Conservation (phyloP, 2,888 invertebrate species). For the Anthophora plumipes region DNA sequence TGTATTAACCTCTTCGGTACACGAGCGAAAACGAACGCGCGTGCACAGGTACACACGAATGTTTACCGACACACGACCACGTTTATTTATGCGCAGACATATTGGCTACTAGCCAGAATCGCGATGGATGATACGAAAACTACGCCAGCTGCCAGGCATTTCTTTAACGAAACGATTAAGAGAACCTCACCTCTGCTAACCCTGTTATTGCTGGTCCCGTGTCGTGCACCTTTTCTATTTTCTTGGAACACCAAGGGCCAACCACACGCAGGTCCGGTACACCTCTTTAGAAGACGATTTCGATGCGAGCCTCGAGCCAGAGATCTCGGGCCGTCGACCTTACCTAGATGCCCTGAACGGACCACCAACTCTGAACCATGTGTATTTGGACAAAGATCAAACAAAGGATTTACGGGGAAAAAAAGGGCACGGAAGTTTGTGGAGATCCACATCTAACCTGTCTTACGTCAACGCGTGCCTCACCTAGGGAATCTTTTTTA, state of each 20-base stretch:
- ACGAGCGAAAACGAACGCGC: conserved; percentile 3
- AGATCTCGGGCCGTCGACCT: conserved; percentile 72
- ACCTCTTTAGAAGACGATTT: conserved; percentile 48
- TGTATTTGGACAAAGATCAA: conserved; percentile 13
- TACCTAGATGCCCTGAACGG: conserved; percentile 39
- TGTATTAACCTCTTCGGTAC: background rate
- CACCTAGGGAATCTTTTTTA: background rate
- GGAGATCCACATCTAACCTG: background rate
- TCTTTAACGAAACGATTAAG: conserved; percentile 40
- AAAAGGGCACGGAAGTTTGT: background rate
- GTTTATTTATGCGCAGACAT: conserved; percentile 76
- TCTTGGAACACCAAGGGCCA: conserved; percentile 36
- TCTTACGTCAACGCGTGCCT: background rate
- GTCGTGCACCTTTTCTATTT: conserved; percentile 26
- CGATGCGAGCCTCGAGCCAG: conserved; percentile 32
- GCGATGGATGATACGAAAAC: conserved; percentile 63
- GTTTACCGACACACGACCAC: conserved; percentile 60
- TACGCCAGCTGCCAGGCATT: conserved; percentile 52
- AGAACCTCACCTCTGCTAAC: conserved; percentile 27
- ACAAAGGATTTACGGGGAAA: conserved; percentile 41
- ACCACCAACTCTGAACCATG: conserved; percentile 1
- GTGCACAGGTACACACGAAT: conserved; percentile 35
- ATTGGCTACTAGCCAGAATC: conserved; percentile 73
- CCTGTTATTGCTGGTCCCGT: conserved; percentile 53
- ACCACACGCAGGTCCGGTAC: background rate